Evolutionary conservation across 2,888 invertebrate species (phyloP).

Genomic region (Dioctria linearis): DNA sequence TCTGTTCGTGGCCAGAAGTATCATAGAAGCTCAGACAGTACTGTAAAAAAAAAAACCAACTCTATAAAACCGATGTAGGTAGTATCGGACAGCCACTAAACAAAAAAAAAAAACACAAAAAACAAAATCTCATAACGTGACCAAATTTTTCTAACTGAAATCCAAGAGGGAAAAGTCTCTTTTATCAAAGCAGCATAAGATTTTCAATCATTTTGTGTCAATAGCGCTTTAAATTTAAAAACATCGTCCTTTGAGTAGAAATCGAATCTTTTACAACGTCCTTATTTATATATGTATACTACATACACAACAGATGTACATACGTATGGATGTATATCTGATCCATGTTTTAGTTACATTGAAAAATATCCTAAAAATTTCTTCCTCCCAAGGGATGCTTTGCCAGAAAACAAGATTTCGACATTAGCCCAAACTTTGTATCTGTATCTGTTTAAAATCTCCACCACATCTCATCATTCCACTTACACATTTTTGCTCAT

Average conservation of each 20-base stretch:
- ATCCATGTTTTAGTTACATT: neutral
- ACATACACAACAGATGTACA: neutral
- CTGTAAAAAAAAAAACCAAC: too few species aligned
- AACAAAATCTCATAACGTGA: too few species aligned
- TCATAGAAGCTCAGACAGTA: too few species aligned
- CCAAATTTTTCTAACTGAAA: too few species aligned
- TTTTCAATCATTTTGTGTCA: slow-evolving; percentile 2
- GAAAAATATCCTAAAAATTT: neutral
- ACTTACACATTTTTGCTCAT: neutral
- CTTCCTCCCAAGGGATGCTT: slow-evolving; percentile 25
- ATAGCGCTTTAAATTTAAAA: slow-evolving; percentile 19
- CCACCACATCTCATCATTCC: neutral
- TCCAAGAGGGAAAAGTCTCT: too few species aligned
- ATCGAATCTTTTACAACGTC: slow-evolving; percentile 14
- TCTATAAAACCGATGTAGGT: too few species aligned
- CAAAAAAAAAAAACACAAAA: too few species aligned
- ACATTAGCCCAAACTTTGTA: slow-evolving; percentile 30
- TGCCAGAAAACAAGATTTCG: slow-evolving; percentile 47
- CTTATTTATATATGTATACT: neutral
- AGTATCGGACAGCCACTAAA: too few species aligned
- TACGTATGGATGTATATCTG: too few species aligned
- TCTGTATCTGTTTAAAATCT: slow-evolving; percentile 37
- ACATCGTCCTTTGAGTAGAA: neutral
- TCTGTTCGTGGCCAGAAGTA: too few species aligned
- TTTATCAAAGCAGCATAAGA: too few species aligned